A percentile compares a stretch with the other conserved stretches of the same genome.
These are phyloP conservation scores for Syrista parreyssii DNA, from an alignment of 2,888 invertebrate genomes.

Conservation along the genomic window DNA sequence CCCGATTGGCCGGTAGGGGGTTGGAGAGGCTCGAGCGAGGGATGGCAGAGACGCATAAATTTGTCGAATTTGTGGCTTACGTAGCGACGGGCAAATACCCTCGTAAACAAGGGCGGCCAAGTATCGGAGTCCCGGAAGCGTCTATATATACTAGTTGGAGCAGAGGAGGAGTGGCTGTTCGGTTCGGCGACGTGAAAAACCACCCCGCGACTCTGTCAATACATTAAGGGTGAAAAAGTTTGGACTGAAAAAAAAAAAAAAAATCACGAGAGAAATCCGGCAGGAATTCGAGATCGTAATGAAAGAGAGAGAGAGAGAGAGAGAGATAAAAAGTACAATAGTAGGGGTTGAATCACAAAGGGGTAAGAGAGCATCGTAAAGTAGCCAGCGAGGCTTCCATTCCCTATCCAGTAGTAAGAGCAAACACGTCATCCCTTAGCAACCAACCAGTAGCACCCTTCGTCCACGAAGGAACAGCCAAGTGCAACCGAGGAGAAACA, in stretches of 20 bases:
- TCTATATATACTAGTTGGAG: neutral
- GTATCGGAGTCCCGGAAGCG: neutral
- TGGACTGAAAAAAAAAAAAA: neutral
- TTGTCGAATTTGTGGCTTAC: conserved; percentile 40
- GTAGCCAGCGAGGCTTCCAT: neutral
- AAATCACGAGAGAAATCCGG: neutral
- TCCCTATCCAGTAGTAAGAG: neutral
- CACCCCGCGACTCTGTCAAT: conserved; percentile 24
- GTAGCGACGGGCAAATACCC: conserved; percentile 16
- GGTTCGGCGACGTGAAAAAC: neutral
- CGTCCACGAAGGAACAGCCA: neutral
- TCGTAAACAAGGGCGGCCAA: conserved; percentile 18
- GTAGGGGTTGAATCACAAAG: neutral
- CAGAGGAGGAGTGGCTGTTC: conserved; percentile 1
- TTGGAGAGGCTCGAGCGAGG: neutral
- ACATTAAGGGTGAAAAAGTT: conserved; percentile 16
- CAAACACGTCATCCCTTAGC: neutral
- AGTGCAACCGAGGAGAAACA: neutral
- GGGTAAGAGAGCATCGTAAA: neutral
- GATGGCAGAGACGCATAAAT: conserved; percentile 37
- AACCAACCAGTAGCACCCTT: neutral
- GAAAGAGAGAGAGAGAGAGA: neutral
- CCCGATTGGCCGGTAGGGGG: neutral
- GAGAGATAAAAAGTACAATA: conserved; percentile 11
- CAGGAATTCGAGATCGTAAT: neutral